Conservation (phyloP, 1,140 invertebrate genomes). For the Drosophila persimilis region DNA sequence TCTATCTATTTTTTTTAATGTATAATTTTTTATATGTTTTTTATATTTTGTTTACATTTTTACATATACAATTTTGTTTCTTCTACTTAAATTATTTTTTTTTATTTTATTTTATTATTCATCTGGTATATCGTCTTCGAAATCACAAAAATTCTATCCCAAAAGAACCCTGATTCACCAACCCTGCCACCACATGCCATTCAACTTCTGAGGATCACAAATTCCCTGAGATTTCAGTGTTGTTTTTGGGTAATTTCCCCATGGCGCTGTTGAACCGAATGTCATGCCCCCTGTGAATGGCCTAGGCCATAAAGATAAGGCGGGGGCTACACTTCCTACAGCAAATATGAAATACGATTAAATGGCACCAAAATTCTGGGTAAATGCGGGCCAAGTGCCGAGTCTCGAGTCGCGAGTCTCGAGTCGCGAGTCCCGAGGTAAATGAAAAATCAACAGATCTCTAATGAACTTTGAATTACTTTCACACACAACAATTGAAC, state of each 20-base stretch:
- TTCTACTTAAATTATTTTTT: too few species aligned
- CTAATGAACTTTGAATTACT: conserved; percentile 66
- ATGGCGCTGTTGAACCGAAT: conserved; percentile 22
- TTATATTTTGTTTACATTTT: too few species aligned
- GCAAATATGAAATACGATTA: conserved; percentile 21
- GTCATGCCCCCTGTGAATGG: conserved; percentile 26
- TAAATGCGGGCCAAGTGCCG: conserved; percentile 12
- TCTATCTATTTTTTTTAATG: too few species aligned
- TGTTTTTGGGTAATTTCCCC: conserved; percentile 36
- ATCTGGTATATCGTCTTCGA: too few species aligned
- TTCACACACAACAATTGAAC: conserved; percentile 54
- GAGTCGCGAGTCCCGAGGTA: conserved; percentile 4
- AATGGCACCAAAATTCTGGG: not conserved
- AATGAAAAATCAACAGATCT: conserved; percentile 36
- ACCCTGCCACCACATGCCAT: not conserved
- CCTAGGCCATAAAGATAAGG: conserved; percentile 29
- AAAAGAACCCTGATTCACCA: not conserved
- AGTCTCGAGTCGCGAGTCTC: not conserved
- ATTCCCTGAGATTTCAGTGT: not conserved
- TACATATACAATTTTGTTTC: too few species aligned
- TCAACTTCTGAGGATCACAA: conserved; percentile 6
- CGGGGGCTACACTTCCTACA: not conserved
- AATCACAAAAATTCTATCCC: not conserved
- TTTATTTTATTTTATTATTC: too few species aligned
- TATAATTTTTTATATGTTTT: too few species aligned